Evolutionary conservation across 2,113 vertebrate species (phyloP).

Genomic region (Acanthisitta chloris): DNA sequence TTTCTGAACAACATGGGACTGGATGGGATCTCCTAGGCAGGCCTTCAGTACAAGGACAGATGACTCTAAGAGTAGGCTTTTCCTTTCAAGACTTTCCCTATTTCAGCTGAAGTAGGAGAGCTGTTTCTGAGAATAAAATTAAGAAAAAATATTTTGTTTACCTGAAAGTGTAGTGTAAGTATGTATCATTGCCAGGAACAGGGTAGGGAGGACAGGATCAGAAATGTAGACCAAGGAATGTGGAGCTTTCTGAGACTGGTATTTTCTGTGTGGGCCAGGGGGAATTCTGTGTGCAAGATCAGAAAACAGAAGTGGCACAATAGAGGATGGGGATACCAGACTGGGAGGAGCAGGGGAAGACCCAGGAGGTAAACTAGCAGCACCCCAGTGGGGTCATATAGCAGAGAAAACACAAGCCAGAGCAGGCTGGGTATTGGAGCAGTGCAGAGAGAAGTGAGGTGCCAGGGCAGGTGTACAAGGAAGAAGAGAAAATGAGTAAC

Average conservation of each 20-base stretch:
- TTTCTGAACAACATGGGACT: background rate
- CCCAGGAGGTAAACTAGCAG: background rate
- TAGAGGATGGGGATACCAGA: too few species aligned
- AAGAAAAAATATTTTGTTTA: background rate
- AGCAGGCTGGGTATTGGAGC: background rate
- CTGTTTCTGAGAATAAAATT: background rate
- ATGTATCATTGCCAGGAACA: background rate
- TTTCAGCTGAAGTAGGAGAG: background rate
- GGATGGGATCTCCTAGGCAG: background rate
- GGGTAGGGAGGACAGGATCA: background rate
- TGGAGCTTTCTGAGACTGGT: background rate
- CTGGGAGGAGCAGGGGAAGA: background rate
- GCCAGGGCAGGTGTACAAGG: background rate
- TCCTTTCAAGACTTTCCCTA: background rate
- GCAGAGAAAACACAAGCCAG: background rate
- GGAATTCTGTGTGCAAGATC: background rate
- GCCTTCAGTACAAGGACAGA: background rate
- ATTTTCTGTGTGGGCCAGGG: background rate
- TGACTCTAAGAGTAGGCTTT: background rate
- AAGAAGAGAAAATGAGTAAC: background rate
- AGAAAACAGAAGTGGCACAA: background rate
- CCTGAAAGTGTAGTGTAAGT: background rate
- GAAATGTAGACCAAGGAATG: background rate
- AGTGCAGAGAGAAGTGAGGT: background rate
- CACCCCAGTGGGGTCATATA: fast-evolving